Conservation (phyloP, 2,888 invertebrate species). For the Lamellibrachia columna region DNA sequence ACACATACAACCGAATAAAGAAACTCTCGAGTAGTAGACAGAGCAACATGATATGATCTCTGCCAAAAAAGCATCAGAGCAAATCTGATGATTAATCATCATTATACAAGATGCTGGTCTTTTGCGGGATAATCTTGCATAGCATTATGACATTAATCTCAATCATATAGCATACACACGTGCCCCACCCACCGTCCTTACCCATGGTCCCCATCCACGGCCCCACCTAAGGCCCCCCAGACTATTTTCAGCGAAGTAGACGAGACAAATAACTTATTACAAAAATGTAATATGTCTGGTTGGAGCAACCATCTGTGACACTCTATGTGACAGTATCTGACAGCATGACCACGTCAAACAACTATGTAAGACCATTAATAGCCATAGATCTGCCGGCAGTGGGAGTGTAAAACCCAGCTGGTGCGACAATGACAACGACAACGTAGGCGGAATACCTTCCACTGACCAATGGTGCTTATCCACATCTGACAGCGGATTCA, state of each 20-base stretch:
- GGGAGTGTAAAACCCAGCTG: neutral
- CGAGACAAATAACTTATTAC: neutral
- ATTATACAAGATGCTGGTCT: neutral
- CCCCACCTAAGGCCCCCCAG: neutral
- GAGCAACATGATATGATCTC: neutral
- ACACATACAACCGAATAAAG: neutral
- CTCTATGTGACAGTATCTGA: neutral
- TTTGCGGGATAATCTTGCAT: neutral
- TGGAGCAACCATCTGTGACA: neutral
- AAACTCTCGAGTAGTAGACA: neutral
- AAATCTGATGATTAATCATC: neutral
- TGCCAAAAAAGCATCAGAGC: neutral
- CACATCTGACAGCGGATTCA: neutral
- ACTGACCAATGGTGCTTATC: conserved; percentile 12
- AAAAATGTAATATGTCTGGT: neutral
- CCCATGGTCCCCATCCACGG: neutral
- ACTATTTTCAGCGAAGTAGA: neutral
- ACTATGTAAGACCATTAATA: neutral
- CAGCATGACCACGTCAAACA: neutral
- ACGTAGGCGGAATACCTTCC: neutral
- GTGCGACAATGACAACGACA: neutral
- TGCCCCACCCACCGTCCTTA: neutral
- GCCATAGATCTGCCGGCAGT: neutral
- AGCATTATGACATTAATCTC: neutral
- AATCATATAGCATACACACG: neutral